Base-by-base conservation (phyloP, 2,113 vertebrate species). In the Taxidea taxus region DNA sequence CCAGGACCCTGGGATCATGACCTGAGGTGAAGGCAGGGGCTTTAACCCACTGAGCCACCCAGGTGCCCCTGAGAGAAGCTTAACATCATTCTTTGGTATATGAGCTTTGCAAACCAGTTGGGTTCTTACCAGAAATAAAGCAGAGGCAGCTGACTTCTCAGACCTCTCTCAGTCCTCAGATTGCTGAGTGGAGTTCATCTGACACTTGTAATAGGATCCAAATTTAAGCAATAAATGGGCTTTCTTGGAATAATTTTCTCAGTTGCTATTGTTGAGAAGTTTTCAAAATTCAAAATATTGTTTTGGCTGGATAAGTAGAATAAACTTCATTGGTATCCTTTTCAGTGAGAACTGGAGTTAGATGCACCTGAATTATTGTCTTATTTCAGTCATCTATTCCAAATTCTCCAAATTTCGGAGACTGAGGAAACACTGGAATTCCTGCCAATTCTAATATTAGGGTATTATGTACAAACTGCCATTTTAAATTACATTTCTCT, bases 401-500 rank as follows among this genome's bases (percentile, higher is more conserved):
- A 70, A 18, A 54, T 54, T 54, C 51, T 62, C 11, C 64, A 58
- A 78, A 11, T 96, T 70, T 42, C 86, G 23, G 56, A 96, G 56
- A 90, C 64, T 49, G 7, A 75, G 47, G 39, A 95, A 93, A 88
- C 84, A 97, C 93, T 84, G 84, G 7, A 95, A 18, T 49, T 94
- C 62, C 54, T 93, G 13, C 68, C 0, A 51, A 9, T 86, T 97
- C 81, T 91, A 64, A 68, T 68, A 85, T 64, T 54, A 87, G 58
- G 44, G 37, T 96, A 96, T 97, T 96, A 77, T 37, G 6, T 95
- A 90, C 77, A 98, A 84, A 90, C 84, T 96, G 34, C 15, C 4
- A n/a, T 88, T 98, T 96, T 95, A 85, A 93, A 83, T 96, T 96
- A 12, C 34, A 92, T 86, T 93, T 95, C 82, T 95, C 90, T 96